Conservation (phyloP, 1,140 invertebrate species). For the Eueides isabella region DNA sequence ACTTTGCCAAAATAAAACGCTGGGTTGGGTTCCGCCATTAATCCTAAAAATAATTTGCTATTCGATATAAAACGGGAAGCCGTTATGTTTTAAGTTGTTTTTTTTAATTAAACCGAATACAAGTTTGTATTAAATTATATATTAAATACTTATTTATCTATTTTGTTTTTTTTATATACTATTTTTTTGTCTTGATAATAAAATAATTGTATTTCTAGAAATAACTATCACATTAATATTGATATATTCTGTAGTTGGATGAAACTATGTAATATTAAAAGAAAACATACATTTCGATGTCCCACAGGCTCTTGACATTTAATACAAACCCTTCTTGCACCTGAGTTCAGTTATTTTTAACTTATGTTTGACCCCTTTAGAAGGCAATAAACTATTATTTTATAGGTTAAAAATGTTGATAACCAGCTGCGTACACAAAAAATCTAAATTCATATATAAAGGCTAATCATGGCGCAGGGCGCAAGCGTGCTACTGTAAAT, state of each 20-base stretch:
- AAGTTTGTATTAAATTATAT: no score
- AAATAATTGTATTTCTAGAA: neutral
- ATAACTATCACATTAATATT: neutral
- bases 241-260: neutral
- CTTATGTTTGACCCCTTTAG: neutral
- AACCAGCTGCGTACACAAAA: neutral
- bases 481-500: no score
- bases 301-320: neutral
- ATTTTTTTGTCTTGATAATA: neutral
- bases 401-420: neutral
- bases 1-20: no score
- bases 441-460: no score
- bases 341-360: conserved; percentile 8
- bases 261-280: neutral
- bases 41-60: no score
- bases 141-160: no score
- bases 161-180: neutral
- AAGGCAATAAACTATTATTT: neutral
- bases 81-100: no score
- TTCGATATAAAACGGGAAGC: no score
- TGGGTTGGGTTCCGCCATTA: no score
- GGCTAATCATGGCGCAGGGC: no score
- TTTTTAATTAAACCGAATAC: no score
- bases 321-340: neutral
- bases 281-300: neutral